Evolutionary conservation across 2,113 vertebrate genomes (phyloP), one percentile per base, ranked within the genome.

Genomic region (Poicephalus meyeri): DNA sequence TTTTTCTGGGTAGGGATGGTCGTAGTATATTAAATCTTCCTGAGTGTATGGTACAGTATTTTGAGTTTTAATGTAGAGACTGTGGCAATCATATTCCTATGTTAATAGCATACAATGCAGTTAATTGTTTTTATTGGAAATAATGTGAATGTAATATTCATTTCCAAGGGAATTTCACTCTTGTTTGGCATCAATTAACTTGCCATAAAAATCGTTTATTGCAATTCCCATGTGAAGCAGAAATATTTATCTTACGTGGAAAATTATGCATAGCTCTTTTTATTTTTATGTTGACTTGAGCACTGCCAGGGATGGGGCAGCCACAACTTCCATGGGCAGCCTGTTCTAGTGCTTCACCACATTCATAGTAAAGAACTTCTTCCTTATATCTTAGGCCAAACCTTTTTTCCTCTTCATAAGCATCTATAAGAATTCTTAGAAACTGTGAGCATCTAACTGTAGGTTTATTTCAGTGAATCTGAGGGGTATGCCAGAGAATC

Each of bases 241-340:
- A 86, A 93, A 91, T 97, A 97, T 94, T 95, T 97, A 90, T 95
- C 89, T 81, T 96, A 94, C 60, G 76, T 88, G 76, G 70, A 50
- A 96, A 93, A 92, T 94, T 95, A 77, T 0, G 1, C 76, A 95
- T 91, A 64, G 81, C 47, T 74, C 83, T 93, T 87, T 93, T 95
- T 91, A 96, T 96, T 95, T 96, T 97, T 94, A 83, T 96, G 56
- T 91, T 88, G 92, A 86, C 20, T n/a, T n/a, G 55, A 58, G 7
- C 20, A 58, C 55, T n/a, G 55, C 9, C 20, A 58, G 33, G 13
- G 33, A 23, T n/a, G 33, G 33, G 33, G 33, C 33, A 58, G 55
- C 55, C 6, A n/a, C 13, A 58, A 15, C 33, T 58, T 58, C 20
- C 56, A n/a, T n/a, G 55, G 56, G 33, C 56, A 58, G 35, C 56